These are phyloP conservation scores for Panthera leo DNA, from an alignment of 2,113 vertebrate genomes.

Conservation along the genomic window DNA sequence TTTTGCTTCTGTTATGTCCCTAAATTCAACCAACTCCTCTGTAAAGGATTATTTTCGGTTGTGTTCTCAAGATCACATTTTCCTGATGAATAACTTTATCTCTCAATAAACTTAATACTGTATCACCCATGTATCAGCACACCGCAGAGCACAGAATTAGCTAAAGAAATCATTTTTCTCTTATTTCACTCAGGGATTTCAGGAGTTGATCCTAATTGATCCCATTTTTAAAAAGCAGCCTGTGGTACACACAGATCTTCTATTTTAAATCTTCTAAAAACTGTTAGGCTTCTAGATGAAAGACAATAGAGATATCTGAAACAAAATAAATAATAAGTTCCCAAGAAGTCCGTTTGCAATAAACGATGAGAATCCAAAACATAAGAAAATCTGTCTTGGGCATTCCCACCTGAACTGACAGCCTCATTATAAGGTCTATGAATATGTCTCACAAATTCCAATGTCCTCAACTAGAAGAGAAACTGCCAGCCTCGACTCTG, in stretches of 20 bases:
- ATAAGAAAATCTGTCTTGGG: conserved; percentile 4
- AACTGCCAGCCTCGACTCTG: not conserved
- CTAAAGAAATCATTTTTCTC: not conserved
- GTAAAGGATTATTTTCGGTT: conserved; percentile 11
- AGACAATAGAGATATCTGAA: conserved; percentile 23
- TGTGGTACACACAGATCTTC: not conserved
- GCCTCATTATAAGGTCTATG: not conserved
- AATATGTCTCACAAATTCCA: not conserved
- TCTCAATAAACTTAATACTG: not conserved
- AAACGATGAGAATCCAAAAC: conserved; percentile 14
- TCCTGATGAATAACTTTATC: not conserved
- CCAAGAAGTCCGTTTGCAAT: conserved; percentile 51
- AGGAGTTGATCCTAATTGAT: not conserved
- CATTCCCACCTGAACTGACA: not conserved
- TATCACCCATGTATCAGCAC: not conserved
- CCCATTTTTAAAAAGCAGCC: not conserved
- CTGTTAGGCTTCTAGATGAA: not conserved
- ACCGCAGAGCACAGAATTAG: not conserved
- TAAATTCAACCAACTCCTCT: not conserved
- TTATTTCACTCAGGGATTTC: conserved; percentile 23
- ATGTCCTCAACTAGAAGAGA: not conserved
- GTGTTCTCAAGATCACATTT: not conserved
- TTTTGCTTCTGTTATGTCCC: not conserved
- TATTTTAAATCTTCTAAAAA: conserved; percentile 40
- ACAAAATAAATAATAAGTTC: conserved; percentile 53